Percentiles rank a stretch among this genome's conserved stretches.
phyloP scores from a whole-genome alignment of 2,113 vertebrate genomes.

The Gallinago paraguaiae region DNA sequence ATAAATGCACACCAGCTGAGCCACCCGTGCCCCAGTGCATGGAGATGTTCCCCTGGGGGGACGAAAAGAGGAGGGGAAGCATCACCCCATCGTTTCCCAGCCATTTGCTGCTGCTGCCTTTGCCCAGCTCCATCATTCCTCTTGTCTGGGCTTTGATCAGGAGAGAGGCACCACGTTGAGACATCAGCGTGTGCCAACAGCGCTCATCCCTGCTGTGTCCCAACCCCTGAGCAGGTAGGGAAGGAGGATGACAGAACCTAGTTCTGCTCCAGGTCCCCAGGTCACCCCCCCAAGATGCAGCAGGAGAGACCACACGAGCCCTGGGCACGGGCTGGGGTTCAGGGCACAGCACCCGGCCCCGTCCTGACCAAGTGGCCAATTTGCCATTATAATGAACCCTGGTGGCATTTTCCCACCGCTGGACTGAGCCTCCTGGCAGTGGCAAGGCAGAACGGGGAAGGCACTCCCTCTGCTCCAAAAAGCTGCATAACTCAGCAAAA shows the following conservation, averaged over 20 bases:
- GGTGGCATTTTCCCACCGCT: fast-evolving
- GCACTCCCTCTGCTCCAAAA: not conserved
- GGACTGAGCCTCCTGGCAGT: not conserved
- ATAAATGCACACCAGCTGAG: not conserved
- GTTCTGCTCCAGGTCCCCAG: fast-evolving
- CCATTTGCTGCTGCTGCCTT: not conserved
- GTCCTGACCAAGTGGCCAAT: not conserved
- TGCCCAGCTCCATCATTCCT: not conserved
- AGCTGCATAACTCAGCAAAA: fast-evolving
- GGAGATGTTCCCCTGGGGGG: not conserved
- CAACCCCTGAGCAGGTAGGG: fast-evolving
- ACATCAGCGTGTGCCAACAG: fast-evolving
- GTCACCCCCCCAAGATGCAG: fast-evolving
- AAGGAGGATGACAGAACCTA: not conserved
- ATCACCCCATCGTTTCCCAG: not conserved
- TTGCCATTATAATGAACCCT: fast-evolving
- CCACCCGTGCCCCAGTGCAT: fast-evolving
- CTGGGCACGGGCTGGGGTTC: not conserved
- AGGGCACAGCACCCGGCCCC: fast-evolving
- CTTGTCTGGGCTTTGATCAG: not conserved
- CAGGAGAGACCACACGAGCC: not conserved
- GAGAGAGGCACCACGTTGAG: fast-evolving
- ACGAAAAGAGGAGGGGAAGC: not conserved
- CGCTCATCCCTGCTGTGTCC: fast-evolving
- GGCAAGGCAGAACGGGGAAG: not conserved